These are phyloP conservation scores for Vanessa tameamea DNA, from an alignment of 1,140 invertebrate species.

Conservation along the genomic window DNA sequence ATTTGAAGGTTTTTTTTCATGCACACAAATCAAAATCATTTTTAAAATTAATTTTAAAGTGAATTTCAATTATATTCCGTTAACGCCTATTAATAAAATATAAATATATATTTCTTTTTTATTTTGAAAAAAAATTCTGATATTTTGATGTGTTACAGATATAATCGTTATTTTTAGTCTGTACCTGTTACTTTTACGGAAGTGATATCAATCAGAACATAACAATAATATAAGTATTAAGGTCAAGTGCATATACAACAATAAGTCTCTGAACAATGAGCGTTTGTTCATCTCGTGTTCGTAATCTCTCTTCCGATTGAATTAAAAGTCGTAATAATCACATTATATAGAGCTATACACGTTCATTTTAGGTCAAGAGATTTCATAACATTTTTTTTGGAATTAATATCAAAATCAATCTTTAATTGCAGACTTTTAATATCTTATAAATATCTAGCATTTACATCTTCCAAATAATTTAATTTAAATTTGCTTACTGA, in stretches of 20 bases:
- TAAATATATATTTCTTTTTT: too few relatives aligned
- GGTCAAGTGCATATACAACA: conserved; percentile 42
- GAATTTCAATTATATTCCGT: too few relatives aligned
- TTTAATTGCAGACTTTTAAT: too few relatives aligned
- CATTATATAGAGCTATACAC: not conserved
- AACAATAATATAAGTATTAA: conserved; percentile 27
- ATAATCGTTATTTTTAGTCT: too few relatives aligned
- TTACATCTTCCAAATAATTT: too few relatives aligned
- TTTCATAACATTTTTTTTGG: not conserved
- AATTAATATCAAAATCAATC: too few relatives aligned
- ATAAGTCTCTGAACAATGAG: conserved; percentile 37
- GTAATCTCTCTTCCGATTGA: conserved; percentile 20
- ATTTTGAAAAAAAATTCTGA: too few relatives aligned
- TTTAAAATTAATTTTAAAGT: too few relatives aligned
- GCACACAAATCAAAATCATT: not conserved
- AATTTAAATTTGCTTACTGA: too few relatives aligned
- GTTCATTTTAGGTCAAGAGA: conserved; percentile 3
- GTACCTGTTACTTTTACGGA: conserved; percentile 13
- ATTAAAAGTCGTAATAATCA: conserved; percentile 14
- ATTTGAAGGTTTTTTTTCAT: not conserved
- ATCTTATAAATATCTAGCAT: too few relatives aligned
- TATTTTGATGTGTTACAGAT: too few relatives aligned
- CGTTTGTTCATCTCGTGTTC: conserved; percentile 31
- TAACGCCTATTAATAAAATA: too few relatives aligned
- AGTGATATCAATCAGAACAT: conserved; percentile 18